phyloP scores from a whole-genome alignment of 2,113 vertebrate species.

The Diglossa brunneiventris region DNA sequence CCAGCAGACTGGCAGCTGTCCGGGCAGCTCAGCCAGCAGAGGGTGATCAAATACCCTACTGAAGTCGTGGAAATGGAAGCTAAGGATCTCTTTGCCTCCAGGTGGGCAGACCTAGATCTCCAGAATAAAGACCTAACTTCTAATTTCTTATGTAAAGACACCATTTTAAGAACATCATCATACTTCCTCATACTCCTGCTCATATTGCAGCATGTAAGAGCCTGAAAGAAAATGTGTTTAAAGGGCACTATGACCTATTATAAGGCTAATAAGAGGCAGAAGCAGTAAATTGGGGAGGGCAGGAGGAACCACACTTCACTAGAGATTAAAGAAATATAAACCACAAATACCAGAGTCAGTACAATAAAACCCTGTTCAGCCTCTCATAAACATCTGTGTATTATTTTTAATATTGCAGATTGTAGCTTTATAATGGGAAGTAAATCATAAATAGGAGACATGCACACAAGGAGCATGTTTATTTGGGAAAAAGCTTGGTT shows the following conservation, averaged over 20 bases:
- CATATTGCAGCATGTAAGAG: background rate
- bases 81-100: background rate
- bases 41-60: background rate
- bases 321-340: constrained; percentile 43
- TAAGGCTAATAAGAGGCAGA: background rate
- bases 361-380: constrained; percentile 47
- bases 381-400: constrained; percentile 54
- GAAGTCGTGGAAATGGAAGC: background rate
- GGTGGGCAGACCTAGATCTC: background rate
- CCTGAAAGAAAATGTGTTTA: background rate
- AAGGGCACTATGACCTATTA: background rate
- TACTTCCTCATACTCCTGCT: background rate
- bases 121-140: background rate
- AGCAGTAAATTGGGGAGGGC: background rate
- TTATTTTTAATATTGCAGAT: constrained; percentile 57
- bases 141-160: background rate
- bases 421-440: constrained; percentile 41
- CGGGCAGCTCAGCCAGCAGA: background rate
- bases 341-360: constrained; percentile 31
- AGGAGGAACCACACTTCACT: background rate
- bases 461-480: constrained; percentile 31
- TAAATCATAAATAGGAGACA: constrained; percentile 35
- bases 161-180: background rate
- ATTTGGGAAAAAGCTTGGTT: constrained; percentile 54
- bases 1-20: background rate